A percentile compares a stretch with the other conserved stretches of the same genome.
Conservation (phyloP, 2,888 invertebrate genomes). For the Protonemura montana region DNA sequence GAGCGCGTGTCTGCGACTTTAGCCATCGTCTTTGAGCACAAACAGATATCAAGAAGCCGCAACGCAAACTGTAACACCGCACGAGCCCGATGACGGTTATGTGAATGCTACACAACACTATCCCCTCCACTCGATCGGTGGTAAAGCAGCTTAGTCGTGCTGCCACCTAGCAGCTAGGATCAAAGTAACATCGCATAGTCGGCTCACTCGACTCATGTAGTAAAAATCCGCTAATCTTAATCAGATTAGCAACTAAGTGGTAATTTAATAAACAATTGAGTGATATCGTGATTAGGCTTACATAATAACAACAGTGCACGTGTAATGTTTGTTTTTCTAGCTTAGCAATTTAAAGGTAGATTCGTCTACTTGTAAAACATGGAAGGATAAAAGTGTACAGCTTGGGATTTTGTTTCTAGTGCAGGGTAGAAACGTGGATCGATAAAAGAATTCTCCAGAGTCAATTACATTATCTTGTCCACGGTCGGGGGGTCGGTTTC, state of each 20-base stretch:
- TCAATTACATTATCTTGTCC: conserved; percentile 24
- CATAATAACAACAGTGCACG: background rate
- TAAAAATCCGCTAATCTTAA: conserved; percentile 12
- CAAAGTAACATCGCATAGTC: background rate
- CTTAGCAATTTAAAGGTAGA: background rate
- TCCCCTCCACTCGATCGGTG: background rate
- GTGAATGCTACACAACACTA: background rate
- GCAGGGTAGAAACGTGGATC: conserved; percentile 10
- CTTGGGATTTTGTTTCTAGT: background rate
- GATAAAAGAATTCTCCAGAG: conserved; percentile 10
- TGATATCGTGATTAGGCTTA: background rate
- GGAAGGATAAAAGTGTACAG: background rate
- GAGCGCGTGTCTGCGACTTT: background rate
- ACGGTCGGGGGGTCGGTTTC: background rate
- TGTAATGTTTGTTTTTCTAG: background rate
- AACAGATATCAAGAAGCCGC: background rate
- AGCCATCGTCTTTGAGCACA: background rate
- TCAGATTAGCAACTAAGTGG: background rate
- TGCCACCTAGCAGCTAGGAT: background rate
- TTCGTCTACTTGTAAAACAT: background rate
- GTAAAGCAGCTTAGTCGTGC: background rate
- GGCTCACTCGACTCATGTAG: background rate
- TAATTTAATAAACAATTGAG: background rate
- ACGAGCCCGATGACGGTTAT: background rate
- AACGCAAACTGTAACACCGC: background rate